Evolutionary conservation across 2,797 vertebrate species (phyloP).

Genomic region (Eulemur rubriventer): DNA sequence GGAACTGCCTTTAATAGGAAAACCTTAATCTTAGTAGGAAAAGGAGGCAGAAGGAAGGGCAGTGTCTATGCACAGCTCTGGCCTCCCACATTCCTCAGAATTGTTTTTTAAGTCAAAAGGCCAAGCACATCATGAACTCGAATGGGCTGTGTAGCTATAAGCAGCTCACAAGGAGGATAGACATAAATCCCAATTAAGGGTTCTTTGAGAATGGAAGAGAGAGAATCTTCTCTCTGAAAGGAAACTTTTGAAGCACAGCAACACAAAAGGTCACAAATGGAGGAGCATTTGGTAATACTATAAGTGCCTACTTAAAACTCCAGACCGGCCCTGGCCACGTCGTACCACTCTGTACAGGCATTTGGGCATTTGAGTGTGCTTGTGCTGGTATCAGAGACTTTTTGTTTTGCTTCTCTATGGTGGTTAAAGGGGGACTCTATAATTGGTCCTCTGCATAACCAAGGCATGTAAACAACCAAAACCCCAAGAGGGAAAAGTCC

Average conservation of each 20-base stretch:
- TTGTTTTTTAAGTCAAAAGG: neutral
- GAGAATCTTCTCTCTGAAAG: neutral
- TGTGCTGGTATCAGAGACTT: neutral
- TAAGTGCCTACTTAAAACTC: neutral
- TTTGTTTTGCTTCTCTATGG: neutral
- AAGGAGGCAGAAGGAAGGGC: neutral
- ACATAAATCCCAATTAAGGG: neutral
- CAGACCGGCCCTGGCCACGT: neutral
- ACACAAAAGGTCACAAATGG: neutral
- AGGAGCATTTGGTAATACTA: neutral
- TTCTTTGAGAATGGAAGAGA: neutral
- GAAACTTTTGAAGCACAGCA: neutral
- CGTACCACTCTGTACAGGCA: rapidly evolving
- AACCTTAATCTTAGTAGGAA: neutral
- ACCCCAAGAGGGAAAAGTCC: neutral
- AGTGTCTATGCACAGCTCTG: neutral
- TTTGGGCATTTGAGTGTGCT: neutral
- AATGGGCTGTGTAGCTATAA: neutral
- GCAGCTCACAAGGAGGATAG: neutral
- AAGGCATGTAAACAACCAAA: neutral
- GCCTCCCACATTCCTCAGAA: neutral
- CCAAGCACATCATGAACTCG: neutral
- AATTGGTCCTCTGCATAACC: neutral
- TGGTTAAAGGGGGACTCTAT: slow-evolving; percentile 20
- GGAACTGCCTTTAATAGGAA: neutral